Evolutionary conservation across 1,140 invertebrate species (phyloP), one percentile per base, ranked within the genome.

Genomic region (Drosophila prosaltans): DNA sequence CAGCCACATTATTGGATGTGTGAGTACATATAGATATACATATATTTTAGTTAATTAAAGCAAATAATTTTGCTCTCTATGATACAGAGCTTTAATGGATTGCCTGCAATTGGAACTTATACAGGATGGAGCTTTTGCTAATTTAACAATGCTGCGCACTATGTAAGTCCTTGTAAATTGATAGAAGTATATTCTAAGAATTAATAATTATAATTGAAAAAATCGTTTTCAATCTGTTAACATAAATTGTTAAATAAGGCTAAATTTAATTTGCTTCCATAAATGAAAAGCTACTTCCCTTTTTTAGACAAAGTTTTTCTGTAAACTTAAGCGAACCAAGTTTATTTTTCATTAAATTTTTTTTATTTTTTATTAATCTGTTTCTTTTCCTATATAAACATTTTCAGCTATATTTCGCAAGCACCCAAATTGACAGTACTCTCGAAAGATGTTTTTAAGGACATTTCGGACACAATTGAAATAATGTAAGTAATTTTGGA

Each of bases 381-480:
- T 5, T 26, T 21, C 30, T 39, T 7, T 6, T 39, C 1, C 36
- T 36, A 6, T 36, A 0, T 4, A 30, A 36, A 36, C 1, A 16
- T 32, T 74, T 78, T 24, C 77, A 94, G 94, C 72, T 93, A 94
- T 69, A 94, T 94, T 61, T 92, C 93, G 6, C 83, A 93, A 69
- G 93, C 93, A 1, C 93, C 93, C 11, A 92, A 93, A 72, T 69
- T 94, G 39, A 93, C 81, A 62, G 92, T 81, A 60, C 85, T 94
- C 66, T 93, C 74, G 69, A 93, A 80, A 78, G 91, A 73, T 92
- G 93, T 71, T 54, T 93, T 84, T 84, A 88, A 43, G 79, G 92
- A 70, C 80, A 93, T 80, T 92, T 94, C 88, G 76, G 89, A 80
- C 65, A 93, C 69, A 45, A 94, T 94, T 92, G 93, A 94, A 77